Conservation (phyloP, 2,888 invertebrate species). For the Drosophila suboccidentalis region DNA sequence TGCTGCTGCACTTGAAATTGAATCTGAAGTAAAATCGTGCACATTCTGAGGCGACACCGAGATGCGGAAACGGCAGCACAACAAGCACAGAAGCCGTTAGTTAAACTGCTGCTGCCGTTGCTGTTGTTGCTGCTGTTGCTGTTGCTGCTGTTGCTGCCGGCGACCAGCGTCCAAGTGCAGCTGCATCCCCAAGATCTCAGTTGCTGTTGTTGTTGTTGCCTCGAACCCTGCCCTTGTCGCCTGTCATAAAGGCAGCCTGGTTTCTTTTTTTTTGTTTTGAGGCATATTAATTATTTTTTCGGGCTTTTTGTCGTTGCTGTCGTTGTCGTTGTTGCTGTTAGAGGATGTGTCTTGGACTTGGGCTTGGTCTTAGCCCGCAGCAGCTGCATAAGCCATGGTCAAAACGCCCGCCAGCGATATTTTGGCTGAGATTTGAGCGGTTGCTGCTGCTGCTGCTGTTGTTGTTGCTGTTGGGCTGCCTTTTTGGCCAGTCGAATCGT, state of each 20-base stretch:
- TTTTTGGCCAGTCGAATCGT: slow-evolving; percentile 58
- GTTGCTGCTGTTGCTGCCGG: slow-evolving; percentile 52
- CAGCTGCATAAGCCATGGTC: slow-evolving; percentile 63
- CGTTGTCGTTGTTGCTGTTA: slow-evolving; percentile 49
- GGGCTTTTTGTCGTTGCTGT: slow-evolving; percentile 70
- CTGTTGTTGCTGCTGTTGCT: slow-evolving; percentile 48
- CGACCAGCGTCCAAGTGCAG: slow-evolving; percentile 72
- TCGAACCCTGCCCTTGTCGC: slow-evolving; percentile 78
- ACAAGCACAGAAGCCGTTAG: slow-evolving; percentile 82
- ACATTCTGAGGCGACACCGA: slow-evolving; percentile 82
- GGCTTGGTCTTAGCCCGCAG: slow-evolving; percentile 58
- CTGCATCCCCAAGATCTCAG: slow-evolving; percentile 64
- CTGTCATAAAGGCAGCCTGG: slow-evolving; percentile 79
- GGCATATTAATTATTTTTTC: slow-evolving; percentile 84
- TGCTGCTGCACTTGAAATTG: slow-evolving; percentile 82
- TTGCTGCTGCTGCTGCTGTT: slow-evolving; percentile 41
- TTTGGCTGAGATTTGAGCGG: slow-evolving; percentile 70
- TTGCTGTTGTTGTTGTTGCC: slow-evolving; percentile 31
- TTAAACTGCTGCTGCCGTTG: slow-evolving; percentile 73
- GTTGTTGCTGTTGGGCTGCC: slow-evolving; percentile 25
- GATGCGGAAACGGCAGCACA: slow-evolving; percentile 83
- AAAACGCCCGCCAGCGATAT: slow-evolving; percentile 77
- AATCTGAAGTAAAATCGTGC: slow-evolving; percentile 80
- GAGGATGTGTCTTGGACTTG: slow-evolving; percentile 67
- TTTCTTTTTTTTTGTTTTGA: slow-evolving; percentile 61